phyloP scores from a whole-genome alignment of 92 coral and sea anemone genomes.

The Hydrozoanthus gracilis region DNA sequence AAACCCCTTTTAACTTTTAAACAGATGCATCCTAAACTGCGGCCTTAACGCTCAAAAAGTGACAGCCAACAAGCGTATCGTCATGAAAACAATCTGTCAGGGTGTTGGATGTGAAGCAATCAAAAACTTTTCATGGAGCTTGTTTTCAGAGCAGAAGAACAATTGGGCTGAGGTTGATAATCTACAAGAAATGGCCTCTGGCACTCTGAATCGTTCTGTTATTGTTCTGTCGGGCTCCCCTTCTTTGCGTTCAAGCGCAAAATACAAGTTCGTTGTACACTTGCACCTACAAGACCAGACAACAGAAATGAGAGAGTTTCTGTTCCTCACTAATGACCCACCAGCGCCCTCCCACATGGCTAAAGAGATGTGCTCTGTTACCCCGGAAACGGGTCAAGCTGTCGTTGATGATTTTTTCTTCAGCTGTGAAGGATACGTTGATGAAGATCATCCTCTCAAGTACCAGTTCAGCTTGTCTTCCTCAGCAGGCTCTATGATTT shows the following conservation, averaged over 20 bases:
- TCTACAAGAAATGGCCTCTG: conserved; percentile 51
- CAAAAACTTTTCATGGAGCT: conserved; percentile 62
- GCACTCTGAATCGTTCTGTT: conserved; percentile 62
- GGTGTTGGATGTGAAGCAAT: conserved; percentile 72
- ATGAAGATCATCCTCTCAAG: conserved; percentile 74
- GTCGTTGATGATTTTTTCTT: conserved; percentile 70
- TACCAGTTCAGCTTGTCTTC: conserved; percentile 64
- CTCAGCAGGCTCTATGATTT: conserved; percentile 63
- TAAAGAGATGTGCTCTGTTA: conserved; percentile 50
- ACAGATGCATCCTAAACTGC: conserved; percentile 72
- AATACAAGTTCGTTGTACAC: conserved; percentile 32
- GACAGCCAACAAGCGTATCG: conserved; percentile 61
- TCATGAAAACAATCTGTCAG: conserved; percentile 59
- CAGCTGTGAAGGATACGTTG: conserved; percentile 63
- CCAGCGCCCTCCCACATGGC: conserved; percentile 34
- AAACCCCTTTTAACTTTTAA: background rate
- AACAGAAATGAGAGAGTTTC: conserved; percentile 51
- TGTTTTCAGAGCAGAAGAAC: conserved; percentile 43
- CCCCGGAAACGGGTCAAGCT: conserved; percentile 67
- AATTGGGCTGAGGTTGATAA: conserved; percentile 53
- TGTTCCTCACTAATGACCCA: conserved; percentile 63
- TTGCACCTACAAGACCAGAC: conserved; percentile 44
- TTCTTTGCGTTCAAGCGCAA: conserved; percentile 1
- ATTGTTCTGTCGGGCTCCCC: conserved; percentile 61
- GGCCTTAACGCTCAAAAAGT: conserved; percentile 58